These are phyloP conservation scores for Hylaeus anthracinus DNA, from an alignment of 1,140 invertebrate genomes.

Conservation along the genomic window DNA sequence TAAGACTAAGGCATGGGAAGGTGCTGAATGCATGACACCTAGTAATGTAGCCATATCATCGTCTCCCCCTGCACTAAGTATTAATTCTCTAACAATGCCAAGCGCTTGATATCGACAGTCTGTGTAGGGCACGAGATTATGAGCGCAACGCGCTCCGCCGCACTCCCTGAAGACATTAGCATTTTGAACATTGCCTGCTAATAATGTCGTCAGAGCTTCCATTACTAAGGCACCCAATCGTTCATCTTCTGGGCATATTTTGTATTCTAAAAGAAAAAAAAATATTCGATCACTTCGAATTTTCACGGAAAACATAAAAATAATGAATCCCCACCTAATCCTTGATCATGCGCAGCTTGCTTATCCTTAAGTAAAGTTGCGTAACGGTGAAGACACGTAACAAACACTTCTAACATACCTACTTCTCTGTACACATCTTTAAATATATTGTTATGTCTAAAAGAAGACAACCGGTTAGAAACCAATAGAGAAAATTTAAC, in stretches of 20 bases:
- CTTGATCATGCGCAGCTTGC: constrained; percentile 79
- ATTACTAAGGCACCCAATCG: constrained; percentile 92
- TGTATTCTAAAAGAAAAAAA: constrained; percentile 75
- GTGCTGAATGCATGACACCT: constrained; percentile 94
- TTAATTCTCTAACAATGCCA: constrained; percentile 91
- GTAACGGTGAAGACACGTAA: constrained; percentile 95
- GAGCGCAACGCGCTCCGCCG: constrained; percentile 94
- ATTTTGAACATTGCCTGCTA: constrained; percentile 91
- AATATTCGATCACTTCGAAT: constrained; percentile 3
- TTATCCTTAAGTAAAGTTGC: constrained; percentile 89
- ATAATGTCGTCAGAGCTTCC: constrained; percentile 91
- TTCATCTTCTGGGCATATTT: constrained; percentile 85
- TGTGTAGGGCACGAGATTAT: constrained; percentile 92
- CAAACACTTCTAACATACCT: constrained; percentile 97
- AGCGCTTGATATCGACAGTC: constrained; percentile 91
- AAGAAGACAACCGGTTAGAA: constrained; percentile 56
- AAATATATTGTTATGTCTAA: constrained; percentile 93
- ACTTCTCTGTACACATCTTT: constrained; percentile 99
- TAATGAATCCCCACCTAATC: constrained; percentile 67
- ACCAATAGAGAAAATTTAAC: not conserved
- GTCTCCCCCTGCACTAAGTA: constrained; percentile 94
- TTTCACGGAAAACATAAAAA: constrained; percentile 3
- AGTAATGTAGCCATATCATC: constrained; percentile 97
- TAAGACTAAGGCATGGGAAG: constrained; percentile 88
- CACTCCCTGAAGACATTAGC: constrained; percentile 96